These are phyloP conservation scores for Boulengeromyrus knoepffleri DNA, from an alignment of 2,113 vertebrate species.

Conservation along the genomic window DNA sequence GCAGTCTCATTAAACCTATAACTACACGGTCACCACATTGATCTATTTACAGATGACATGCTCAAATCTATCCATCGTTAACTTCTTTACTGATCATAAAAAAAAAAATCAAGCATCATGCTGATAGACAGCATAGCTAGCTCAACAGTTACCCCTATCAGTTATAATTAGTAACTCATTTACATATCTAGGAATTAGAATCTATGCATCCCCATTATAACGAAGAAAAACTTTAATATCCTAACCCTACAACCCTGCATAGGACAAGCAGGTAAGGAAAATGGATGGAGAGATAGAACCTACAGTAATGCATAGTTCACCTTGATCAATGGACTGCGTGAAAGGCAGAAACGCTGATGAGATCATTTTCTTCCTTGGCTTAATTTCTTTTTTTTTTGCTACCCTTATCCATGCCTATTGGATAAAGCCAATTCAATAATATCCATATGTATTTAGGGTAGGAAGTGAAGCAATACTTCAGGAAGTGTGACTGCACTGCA, in stretches of 20 bases:
- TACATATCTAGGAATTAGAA: neutral
- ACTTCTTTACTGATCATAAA: neutral
- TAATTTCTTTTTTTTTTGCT: neutral
- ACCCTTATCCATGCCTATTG: neutral
- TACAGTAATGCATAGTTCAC: neutral
- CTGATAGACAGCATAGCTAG: neutral
- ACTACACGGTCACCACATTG: neutral
- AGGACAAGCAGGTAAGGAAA: neutral
- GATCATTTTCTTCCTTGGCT: neutral
- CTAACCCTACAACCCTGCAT: neutral
- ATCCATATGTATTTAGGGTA: neutral
- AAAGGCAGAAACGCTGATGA: neutral
- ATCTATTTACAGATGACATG: neutral
- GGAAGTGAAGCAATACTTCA: neutral
- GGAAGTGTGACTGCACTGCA: neutral
- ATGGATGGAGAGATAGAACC: neutral
- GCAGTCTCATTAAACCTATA: neutral
- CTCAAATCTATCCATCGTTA: neutral
- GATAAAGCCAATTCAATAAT: neutral
- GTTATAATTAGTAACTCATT: neutral
- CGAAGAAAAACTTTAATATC: neutral
- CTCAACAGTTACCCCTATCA: neutral
- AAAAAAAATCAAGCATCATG: neutral
- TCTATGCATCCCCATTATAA: neutral
- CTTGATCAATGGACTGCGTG: neutral